A percentile compares a stretch with the other conserved stretches of the same genome.
phyloP scores from a whole-genome alignment of 2,797 vertebrate species.

The Myotis planiceps region DNA sequence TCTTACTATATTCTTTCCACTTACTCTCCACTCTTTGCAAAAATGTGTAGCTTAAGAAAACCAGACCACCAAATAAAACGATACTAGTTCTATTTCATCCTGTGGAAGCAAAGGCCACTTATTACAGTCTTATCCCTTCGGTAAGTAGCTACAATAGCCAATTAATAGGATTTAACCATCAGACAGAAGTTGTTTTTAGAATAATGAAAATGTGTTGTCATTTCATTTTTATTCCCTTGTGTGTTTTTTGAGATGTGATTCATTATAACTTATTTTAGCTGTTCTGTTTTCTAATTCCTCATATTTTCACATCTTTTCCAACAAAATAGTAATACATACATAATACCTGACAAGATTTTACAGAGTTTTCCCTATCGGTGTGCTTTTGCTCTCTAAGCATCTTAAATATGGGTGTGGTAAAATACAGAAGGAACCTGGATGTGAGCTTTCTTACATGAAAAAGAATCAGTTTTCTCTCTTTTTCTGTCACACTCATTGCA shows the following conservation, averaged over 20 bases:
- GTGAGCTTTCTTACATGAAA: slow-evolving; percentile 79
- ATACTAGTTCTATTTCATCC: slow-evolving; percentile 82
- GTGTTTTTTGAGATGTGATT: slow-evolving; percentile 80
- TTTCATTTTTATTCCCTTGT: slow-evolving; percentile 85
- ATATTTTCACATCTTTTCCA: slow-evolving; percentile 85
- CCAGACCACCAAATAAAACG: slow-evolving; percentile 51
- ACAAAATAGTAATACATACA: slow-evolving; percentile 87
- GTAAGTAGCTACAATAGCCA: slow-evolving; percentile 86
- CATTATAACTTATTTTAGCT: slow-evolving; percentile 86
- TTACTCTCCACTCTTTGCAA: slow-evolving; percentile 73
- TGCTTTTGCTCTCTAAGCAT: slow-evolving; percentile 82
- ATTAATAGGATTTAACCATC: slow-evolving; percentile 86
- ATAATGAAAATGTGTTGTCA: slow-evolving; percentile 86
- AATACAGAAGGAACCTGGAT: slow-evolving; percentile 82
- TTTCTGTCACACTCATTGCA: slow-evolving; percentile 69
- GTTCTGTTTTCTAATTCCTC: slow-evolving; percentile 85
- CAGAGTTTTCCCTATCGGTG: slow-evolving; percentile 80
- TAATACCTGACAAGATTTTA: slow-evolving; percentile 84
- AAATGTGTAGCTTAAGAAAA: slow-evolving; percentile 55
- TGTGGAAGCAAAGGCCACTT: slow-evolving; percentile 79
- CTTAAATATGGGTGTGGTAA: slow-evolving; percentile 72
- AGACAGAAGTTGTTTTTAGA: slow-evolving; percentile 86
- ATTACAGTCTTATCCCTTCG: slow-evolving; percentile 83
- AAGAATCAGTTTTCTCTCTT: slow-evolving; percentile 82
- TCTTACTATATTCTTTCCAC: slow-evolving; percentile 69